Conservation (phyloP, 2,888 invertebrate species). For the Bombyx huttoni region DNA sequence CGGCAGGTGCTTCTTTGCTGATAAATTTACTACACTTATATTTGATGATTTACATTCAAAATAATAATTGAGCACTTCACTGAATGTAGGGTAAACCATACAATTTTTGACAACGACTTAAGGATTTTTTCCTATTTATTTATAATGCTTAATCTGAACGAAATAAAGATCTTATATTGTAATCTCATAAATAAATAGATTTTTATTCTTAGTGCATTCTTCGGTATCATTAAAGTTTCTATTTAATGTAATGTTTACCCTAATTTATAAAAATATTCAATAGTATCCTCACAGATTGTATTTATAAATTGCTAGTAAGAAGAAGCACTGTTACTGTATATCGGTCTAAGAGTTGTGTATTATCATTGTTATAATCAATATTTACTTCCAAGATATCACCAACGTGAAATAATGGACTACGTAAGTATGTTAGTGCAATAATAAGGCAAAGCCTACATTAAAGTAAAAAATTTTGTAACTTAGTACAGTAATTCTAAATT, state of each 20-base stretch:
- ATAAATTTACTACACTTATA: not conserved
- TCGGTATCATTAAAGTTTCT: no score
- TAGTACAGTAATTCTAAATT: conserved; percentile 48
- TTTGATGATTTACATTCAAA: not conserved
- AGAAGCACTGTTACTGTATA: not conserved
- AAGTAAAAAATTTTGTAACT: conserved; percentile 55
- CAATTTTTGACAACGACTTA: no score
- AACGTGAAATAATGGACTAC: conserved; percentile 48
- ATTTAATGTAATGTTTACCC: not conserved
- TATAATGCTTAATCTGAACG: no score
- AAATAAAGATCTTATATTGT: no score
- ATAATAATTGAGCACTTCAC: no score
- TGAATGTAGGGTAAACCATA: no score
- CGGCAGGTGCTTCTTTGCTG: not conserved
- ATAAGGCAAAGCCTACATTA: conserved; percentile 67
- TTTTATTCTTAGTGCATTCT: no score
- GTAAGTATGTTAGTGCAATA: conserved; percentile 68
- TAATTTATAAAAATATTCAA: not conserved
- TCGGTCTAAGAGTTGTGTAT: conserved; percentile 3
- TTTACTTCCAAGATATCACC: conserved; percentile 53
- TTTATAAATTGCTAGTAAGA: not conserved
- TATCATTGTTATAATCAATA: conserved; percentile 5
- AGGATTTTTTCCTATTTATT: no score
- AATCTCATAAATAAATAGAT: no score
- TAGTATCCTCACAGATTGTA: not conserved